These are phyloP conservation scores for Nudaria mundana DNA, from an alignment of 2,888 invertebrate genomes.

Conservation along the genomic window DNA sequence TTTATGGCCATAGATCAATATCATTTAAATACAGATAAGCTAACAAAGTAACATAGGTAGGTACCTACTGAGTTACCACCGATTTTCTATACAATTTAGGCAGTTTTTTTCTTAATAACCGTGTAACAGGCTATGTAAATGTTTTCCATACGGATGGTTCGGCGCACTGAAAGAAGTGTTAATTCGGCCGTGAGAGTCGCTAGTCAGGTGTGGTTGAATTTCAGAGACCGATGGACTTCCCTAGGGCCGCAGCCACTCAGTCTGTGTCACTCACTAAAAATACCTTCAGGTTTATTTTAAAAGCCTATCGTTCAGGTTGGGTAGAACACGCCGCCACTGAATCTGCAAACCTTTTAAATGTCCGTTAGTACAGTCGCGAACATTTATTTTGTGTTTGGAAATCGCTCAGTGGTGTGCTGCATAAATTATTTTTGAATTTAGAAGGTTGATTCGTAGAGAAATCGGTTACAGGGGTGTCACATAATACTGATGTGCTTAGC, in stretches of 20 bases:
- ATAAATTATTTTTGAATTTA: constrained; percentile 31
- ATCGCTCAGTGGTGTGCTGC: constrained; percentile 21
- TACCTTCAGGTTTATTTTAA: constrained; percentile 55
- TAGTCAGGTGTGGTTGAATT: constrained; percentile 69
- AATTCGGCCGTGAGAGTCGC: constrained; percentile 65
- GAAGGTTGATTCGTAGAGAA: constrained; percentile 29
- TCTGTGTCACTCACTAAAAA: constrained; percentile 67
- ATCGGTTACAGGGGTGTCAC: too few species aligned
- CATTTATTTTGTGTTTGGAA: constrained; percentile 26
- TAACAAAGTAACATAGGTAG: too few species aligned
- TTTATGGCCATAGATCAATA: too few species aligned
- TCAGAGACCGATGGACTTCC: constrained; percentile 56
- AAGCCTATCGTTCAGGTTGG: constrained; percentile 46
- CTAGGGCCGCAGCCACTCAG: constrained; percentile 56
- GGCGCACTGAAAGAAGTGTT: constrained; percentile 70
- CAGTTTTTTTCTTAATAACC: constrained; percentile 59
- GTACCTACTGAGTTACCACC: too few species aligned
- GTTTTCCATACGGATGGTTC: constrained; percentile 71
- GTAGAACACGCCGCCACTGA: constrained; percentile 24
- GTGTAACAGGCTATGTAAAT: constrained; percentile 72
- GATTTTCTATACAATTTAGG: too few species aligned
- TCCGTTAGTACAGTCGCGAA: constrained; percentile 27
- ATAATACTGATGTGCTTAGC: too few species aligned
- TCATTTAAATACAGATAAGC: too few species aligned
- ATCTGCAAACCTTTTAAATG: constrained; percentile 34